Evolutionary conservation across 1,140 invertebrate species (phyloP), one percentile per base, ranked within the genome.

Genomic region (Hestina assimilis): DNA sequence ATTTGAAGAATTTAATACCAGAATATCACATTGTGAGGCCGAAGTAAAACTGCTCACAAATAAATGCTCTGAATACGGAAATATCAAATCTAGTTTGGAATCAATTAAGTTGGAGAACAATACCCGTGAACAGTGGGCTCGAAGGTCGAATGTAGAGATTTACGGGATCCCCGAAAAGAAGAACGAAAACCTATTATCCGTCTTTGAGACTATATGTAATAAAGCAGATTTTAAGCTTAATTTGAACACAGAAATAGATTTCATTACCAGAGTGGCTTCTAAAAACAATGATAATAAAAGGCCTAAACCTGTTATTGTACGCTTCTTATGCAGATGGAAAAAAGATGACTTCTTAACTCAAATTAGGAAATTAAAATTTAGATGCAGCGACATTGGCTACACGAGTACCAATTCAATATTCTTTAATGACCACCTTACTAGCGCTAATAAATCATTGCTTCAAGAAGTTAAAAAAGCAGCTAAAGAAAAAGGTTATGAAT

Each of bases 121-220:
- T 29, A 47, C 9, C 26, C 26, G 28, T 17, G 45, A 47, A 9
- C 45, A 47, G 15, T 47, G 28, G 45, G 24, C 45, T 15, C 24
- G 45, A 17, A 29, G 11, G 17, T 47, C 45, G 4, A 47, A 47
- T 19, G 26, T 47, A 5, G 45, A 47, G 14, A 28, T 47, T 7
- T 47, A 47, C 31, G 45, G 45, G 17, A 47, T 47, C 6, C 24
- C 45, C 1, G 45, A 47, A 31, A 29, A 12, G 19, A 47, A 31
- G n/a, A 47, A 43, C 12, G 21, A 43, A 43, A 43, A 43, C 12
- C 19, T 43, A 5, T 4, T 12, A 1, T n/a, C 9, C 5, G 4
- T 43, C 8, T 43, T 43, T 8, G 20, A 43, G 26, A 43, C 4
- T n/a, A 24, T 43, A n/a, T 24, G 6, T 6, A 8, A 24, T 24